Conservation (phyloP, 2,797 vertebrate species). For the Benthosema pterotum region DNA sequence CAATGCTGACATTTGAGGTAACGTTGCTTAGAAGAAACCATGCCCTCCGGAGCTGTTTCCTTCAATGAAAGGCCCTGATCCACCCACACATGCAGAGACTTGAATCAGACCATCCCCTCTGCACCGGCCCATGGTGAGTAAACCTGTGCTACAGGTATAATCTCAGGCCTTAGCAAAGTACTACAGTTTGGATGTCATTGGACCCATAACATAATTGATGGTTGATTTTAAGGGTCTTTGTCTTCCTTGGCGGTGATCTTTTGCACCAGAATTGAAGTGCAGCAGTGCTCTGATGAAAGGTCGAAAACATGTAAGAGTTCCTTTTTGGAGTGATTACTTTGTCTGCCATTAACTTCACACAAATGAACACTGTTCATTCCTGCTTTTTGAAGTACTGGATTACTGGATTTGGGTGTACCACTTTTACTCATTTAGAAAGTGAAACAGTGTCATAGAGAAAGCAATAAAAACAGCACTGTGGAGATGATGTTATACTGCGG, state of each 20-base stretch:
- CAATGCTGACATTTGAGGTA: constrained; percentile 18
- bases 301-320: no score
- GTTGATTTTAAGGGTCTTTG: no score
- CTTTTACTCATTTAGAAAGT: no score
- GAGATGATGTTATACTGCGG: background rate
- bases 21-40: constrained; percentile 17
- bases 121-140: constrained; percentile 47
- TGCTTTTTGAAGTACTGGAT: no score
- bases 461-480: background rate
- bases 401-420: no score
- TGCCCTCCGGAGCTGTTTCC: constrained; percentile 48
- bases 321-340: no score
- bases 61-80: constrained; percentile 39
- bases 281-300: no score
- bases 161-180: constrained; percentile 16
- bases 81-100: constrained; percentile 52
- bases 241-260: no score
- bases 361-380: no score
- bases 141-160: constrained; percentile 20
- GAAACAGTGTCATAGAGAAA: no score
- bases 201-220: constrained; percentile 28
- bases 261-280: no score
- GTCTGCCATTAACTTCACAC: no score
- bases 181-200: constrained; percentile 33
- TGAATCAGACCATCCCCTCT: constrained; percentile 49